These are phyloP conservation scores for Geophilus truncorum DNA, from an alignment of 2,888 invertebrate species.

Conservation along the genomic window DNA sequence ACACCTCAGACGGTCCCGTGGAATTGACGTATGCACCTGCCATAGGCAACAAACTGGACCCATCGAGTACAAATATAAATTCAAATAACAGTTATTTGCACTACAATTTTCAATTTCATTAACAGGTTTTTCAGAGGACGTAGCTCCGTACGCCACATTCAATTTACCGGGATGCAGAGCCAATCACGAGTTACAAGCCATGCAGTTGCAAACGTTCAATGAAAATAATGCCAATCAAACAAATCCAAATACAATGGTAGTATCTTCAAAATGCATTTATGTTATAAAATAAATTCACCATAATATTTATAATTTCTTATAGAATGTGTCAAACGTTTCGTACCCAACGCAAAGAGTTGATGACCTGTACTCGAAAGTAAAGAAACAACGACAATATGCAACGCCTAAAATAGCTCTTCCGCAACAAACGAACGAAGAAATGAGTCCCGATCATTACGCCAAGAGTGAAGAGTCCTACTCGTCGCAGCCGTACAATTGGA, in stretches of 20 bases:
- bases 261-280: no score
- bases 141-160: constrained; percentile 49
- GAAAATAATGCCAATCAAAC: constrained; percentile 3
- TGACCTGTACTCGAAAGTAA: constrained; percentile 31
- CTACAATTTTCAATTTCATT: not conserved
- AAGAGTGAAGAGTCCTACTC: constrained; percentile 30
- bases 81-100: not conserved
- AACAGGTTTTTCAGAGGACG: constrained; percentile 44
- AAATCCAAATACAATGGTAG: not conserved
- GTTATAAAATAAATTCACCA: no score
- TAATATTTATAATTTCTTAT: not conserved
- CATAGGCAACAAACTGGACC: constrained; percentile 29
- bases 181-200: constrained; percentile 30
- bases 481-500: constrained; percentile 11
- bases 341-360: constrained; percentile 21
- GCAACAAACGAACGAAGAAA: constrained; percentile 10
- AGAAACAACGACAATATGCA: constrained; percentile 29
- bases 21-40: constrained; percentile 31
- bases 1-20: not conserved
- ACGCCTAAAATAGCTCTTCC: not conserved
- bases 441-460: constrained; percentile 28
- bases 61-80: not conserved
- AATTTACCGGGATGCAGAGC: constrained; percentile 40
- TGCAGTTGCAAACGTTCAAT: constrained; percentile 31
- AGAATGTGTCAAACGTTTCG: constrained; percentile 5